phyloP scores from a whole-genome alignment of 2,797 vertebrate species.

The Chromobotia macracanthus region DNA sequence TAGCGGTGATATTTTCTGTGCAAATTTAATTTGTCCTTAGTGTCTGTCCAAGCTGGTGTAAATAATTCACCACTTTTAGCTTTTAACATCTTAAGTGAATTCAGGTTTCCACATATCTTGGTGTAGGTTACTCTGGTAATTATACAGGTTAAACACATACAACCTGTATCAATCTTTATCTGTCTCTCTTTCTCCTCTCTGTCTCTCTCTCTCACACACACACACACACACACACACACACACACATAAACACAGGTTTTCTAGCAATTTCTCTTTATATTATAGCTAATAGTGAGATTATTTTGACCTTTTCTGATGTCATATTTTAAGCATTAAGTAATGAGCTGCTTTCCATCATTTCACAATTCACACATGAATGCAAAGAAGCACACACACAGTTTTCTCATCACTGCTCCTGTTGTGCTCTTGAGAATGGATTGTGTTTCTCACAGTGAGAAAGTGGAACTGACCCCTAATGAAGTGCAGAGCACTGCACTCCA shows the following conservation, averaged over 20 bases:
- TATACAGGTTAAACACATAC: slow-evolving; percentile 5
- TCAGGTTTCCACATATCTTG: background rate
- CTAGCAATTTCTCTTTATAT: background rate
- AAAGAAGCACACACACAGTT: background rate
- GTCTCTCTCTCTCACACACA: background rate
- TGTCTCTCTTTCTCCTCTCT: too few relatives aligned
- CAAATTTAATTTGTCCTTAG: slow-evolving; percentile 9
- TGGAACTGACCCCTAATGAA: slow-evolving; percentile 89
- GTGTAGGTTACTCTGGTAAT: background rate
- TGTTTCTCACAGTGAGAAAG: slow-evolving; percentile 82
- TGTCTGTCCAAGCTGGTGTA: background rate
- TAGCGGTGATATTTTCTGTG: background rate
- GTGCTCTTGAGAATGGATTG: slow-evolving; percentile 25
- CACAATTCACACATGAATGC: background rate
- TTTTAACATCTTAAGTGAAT: slow-evolving; percentile 37
- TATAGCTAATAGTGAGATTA: background rate
- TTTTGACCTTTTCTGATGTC: background rate
- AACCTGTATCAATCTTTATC: too few relatives aligned
- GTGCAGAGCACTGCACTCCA: slow-evolving; percentile 89
- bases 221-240: background rate
- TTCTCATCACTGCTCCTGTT: background rate
- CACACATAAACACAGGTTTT: background rate
- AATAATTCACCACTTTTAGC: slow-evolving; percentile 3
- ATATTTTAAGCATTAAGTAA: background rate
- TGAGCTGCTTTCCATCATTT: background rate